phyloP scores from a whole-genome alignment of 2,888 invertebrate genomes.

The Anticlea derivata region DNA sequence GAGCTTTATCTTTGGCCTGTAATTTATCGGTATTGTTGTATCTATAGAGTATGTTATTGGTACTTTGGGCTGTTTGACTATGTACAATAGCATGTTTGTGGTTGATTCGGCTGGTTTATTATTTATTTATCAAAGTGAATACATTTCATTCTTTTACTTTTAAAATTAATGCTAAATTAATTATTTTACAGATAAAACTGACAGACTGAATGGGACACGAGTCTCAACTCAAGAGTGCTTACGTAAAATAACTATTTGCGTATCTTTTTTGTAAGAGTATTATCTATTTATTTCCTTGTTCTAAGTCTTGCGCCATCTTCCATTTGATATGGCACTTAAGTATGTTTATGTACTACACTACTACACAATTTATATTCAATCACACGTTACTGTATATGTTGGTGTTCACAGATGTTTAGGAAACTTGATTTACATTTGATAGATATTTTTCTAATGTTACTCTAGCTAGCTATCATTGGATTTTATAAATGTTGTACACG shows the following conservation, averaged over 20 bases:
- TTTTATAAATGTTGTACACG: conserved; percentile 40
- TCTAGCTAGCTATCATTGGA: conserved; percentile 14
- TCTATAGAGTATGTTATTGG: too few species aligned
- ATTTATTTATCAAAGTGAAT: too few species aligned
- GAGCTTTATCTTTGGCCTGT: too few species aligned
- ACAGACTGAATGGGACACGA: conserved; percentile 21
- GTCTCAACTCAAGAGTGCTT: conserved; percentile 10
- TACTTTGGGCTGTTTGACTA: too few species aligned
- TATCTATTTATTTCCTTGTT: conserved; percentile 17
- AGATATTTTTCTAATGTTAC: conserved; percentile 18
- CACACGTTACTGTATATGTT: conserved; percentile 8
- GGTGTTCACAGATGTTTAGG: conserved; percentile 8
- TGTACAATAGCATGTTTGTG: too few species aligned
- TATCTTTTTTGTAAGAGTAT: conserved; percentile 17
- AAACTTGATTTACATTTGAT: conserved; percentile 13
- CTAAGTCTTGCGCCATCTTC: conserved; percentile 7
- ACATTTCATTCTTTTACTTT: too few species aligned
- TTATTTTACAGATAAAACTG: conserved; percentile 17
- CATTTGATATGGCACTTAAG: conserved; percentile 15
- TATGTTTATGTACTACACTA: conserved; percentile 11
- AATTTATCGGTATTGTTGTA: too few species aligned
- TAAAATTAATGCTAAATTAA: background rate
- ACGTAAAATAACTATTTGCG: conserved; percentile 6
- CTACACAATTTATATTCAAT: conserved; percentile 2
- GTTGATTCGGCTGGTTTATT: too few species aligned